Evolutionary conservation across 2,797 vertebrate species (phyloP), one percentile per base, ranked within the genome.

Genomic region (Sarcophilus harrisii): DNA sequence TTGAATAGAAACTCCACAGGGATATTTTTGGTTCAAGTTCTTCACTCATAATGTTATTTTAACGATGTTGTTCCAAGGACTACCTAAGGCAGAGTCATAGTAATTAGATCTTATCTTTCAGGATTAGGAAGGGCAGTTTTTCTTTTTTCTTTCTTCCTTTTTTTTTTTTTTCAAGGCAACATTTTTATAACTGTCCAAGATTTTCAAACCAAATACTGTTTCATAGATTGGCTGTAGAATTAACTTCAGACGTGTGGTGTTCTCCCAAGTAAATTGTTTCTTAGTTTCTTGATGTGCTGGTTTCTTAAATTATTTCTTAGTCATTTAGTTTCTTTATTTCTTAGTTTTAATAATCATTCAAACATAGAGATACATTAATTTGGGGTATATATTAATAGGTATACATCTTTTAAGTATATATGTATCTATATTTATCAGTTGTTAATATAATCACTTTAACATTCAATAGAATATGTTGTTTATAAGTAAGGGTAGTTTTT

Each of bases 191-290:
- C 81, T 62, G 81, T 90, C 95, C 96, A 93, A 92, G 58, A 93
- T 97, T 97, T 60, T 97, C 95, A 97, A 97, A 97, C 95, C 96
- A 97, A 96, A 87, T 93, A 97, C 90, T 96, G 73, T 93, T 93
- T 96, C 97, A 98, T 97, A 98, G 16, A 93, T 97, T 97, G 96
- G 94, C 81, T 89, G 18, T 95, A 95, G 93, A 95, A 95, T 97
- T 96, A 93, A 94, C n/a, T 92, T 57, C 95, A 93, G 91, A 90
- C 94, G 94, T 91, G 66, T 81, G 90, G 54, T 58, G 59, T 94
- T 98, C 95, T 98, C 94, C 92, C 58, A 96, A 95, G 92, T 87
- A 95, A 94, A 96, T 97, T 49, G 55, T 96, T 96, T 62, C 90
- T 87, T 87, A 9, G 24, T 73, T 73, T 73, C 62, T 73, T 73